Conservation (phyloP, 2,113 vertebrate species). For the Piprites chloris region DNA sequence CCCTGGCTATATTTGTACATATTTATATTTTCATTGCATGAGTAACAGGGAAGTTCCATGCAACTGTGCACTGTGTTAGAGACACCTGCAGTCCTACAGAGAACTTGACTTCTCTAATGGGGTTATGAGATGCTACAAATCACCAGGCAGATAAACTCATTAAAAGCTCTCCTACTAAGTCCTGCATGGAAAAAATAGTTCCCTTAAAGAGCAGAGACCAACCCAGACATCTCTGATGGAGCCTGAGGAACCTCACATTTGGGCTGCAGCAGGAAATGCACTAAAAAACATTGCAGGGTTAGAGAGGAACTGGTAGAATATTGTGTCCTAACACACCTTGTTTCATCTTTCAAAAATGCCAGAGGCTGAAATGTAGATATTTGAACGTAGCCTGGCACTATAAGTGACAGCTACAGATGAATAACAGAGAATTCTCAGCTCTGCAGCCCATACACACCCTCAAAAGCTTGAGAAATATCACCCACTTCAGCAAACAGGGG, state of each 20-base stretch:
- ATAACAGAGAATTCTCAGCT: neutral
- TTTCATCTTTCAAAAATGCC: neutral
- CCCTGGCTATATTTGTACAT: neutral
- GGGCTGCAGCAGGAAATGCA: neutral
- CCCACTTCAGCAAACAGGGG: neutral
- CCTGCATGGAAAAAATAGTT: neutral
- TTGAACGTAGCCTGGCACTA: neutral
- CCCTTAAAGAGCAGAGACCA: neutral
- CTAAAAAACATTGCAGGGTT: neutral
- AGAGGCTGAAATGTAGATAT: neutral
- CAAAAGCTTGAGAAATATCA: neutral
- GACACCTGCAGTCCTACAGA: neutral
- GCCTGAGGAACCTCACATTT: neutral
- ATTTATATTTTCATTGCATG: neutral
- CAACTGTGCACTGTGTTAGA: neutral
- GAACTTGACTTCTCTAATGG: neutral
- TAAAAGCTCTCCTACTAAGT: neutral
- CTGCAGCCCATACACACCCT: rapidly evolving
- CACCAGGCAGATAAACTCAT: neutral
- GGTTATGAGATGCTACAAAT: neutral
- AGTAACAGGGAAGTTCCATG: neutral
- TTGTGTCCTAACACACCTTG: neutral
- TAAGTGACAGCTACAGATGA: neutral
- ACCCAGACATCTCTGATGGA: neutral
- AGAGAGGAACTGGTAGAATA: neutral